Base-by-base conservation (phyloP, 1,140 invertebrate genomes). In the Apis florea region DNA sequence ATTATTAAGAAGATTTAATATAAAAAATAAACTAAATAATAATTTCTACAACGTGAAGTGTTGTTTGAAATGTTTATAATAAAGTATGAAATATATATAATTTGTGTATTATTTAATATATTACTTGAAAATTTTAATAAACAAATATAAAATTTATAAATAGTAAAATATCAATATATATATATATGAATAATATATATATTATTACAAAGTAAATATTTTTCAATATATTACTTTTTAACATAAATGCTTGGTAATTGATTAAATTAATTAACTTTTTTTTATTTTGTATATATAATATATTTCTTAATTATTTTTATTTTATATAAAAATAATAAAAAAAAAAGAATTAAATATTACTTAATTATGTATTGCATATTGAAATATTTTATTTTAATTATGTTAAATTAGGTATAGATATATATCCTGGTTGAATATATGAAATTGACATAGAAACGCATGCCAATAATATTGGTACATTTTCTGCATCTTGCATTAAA, bases 401-500 rank as follows among this genome's bases (percentile, higher is more conserved):
- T 61, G 74, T 80, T 82, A 90, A 82, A 82, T 90, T 90, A 70
- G 90, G 92, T 74, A 92, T 80, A 21, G 84, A 79, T 63, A 92
- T 83, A 76, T 86, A 79, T 71, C 91, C 91, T 47, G 83, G 83
- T 81, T 93, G 91, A 69, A 90, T 81, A 67, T 90, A 93, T 17
- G 88, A 89, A 78, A 92, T 92, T 31, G 89, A 87, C 76, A 87
- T 87, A 6, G 90, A 90, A 21, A 92, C 91, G 21, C 83, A 84
- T 31, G 91, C 92, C 59, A 93, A 80, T 15, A 92, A 63, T 72
- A 92, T 84, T 26, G 89, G 86, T 15, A 85, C 80, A 19, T 84
- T 88, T 66, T 88, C 89, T 24, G 87, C 86, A 69, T 92, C 91
- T 64, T 91, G 90, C 61, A 90, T 85, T 15, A 92, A 54, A 51